Evolutionary conservation across 2,888 invertebrate species (phyloP).

Genomic region (Arge pagana): DNA sequence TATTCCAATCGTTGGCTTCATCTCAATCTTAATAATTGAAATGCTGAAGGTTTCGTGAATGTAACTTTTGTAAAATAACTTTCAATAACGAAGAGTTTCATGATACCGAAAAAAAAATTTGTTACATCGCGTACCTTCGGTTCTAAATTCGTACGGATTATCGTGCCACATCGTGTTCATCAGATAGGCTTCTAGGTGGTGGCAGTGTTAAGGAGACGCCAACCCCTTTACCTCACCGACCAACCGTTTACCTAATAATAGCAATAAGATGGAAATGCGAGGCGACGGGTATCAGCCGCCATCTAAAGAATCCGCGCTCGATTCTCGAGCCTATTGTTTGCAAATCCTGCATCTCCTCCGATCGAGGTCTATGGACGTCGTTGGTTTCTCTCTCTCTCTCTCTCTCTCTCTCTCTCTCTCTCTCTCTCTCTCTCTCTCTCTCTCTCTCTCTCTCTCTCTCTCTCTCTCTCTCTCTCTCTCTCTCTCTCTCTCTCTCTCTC

Average conservation of each 20-base stretch:
- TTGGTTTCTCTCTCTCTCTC: constrained; percentile 22
- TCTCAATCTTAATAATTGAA: too few species aligned
- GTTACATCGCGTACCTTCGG: too few species aligned
- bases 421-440: constrained; percentile 16
- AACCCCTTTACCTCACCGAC: background rate
- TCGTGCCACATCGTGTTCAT: constrained; percentile 11
- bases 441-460: constrained; percentile 15
- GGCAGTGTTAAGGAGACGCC: background rate
- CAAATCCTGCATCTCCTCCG: constrained; percentile 46
- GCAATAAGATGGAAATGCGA: constrained; percentile 58
- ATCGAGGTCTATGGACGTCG: constrained; percentile 13
- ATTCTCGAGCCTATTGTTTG: constrained; percentile 52
- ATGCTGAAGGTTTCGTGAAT: too few species aligned
- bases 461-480: background rate
- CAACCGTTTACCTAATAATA: constrained; percentile 57
- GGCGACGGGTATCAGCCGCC: constrained; percentile 55
- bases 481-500: background rate
- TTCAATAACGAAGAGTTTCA: too few species aligned
- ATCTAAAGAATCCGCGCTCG: constrained; percentile 52
- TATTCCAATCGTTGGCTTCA: too few species aligned
- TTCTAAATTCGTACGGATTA: constrained; percentile 18
- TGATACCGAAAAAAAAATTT: too few species aligned
- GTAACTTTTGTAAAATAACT: too few species aligned
- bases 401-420: constrained; percentile 31
- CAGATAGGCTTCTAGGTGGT: background rate